A percentile compares a stretch with the other conserved stretches of the same genome.
These are phyloP conservation scores for Nannospalax galili DNA, from an alignment of 2,113 vertebrate genomes.

Conservation along the genomic window DNA sequence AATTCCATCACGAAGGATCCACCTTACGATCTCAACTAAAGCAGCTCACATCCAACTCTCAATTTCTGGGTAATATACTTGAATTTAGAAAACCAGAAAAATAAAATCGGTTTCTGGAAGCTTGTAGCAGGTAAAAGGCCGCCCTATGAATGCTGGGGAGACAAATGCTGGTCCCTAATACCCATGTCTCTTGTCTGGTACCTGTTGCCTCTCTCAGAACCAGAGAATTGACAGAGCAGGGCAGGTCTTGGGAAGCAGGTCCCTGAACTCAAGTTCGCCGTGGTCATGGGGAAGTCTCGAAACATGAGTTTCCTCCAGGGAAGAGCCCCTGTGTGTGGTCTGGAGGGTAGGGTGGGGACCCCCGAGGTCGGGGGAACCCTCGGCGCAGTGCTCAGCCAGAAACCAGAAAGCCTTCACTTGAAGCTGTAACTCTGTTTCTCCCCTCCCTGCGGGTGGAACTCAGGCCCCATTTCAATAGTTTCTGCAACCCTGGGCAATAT, in stretches of 20 bases:
- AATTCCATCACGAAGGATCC: not conserved
- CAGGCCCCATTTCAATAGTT: not conserved
- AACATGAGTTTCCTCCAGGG: not conserved
- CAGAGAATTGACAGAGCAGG: no score
- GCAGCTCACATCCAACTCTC: not conserved
- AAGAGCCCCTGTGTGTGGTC: not conserved
- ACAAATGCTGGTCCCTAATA: not conserved
- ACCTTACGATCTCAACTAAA: not conserved
- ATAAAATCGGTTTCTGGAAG: not conserved
- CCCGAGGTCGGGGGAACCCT: no score
- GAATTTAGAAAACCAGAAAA: not conserved
- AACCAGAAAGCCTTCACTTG: not conserved
- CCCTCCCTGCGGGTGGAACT: not conserved
- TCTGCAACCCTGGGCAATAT: constrained; percentile 22
- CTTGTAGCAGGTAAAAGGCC: not conserved
- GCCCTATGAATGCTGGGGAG: no score
- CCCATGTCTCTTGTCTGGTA: not conserved
- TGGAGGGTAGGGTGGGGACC: no score
- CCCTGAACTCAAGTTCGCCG: not conserved
- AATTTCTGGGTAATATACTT: not conserved
- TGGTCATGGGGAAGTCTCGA: not conserved
- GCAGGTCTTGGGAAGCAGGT: not conserved
- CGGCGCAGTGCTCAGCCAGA: not conserved
- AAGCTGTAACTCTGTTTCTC: not conserved
- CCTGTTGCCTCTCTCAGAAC: not conserved